These are phyloP conservation scores for Cydia pomonella DNA, from an alignment of 1,140 invertebrate species.

Conservation along the genomic window DNA sequence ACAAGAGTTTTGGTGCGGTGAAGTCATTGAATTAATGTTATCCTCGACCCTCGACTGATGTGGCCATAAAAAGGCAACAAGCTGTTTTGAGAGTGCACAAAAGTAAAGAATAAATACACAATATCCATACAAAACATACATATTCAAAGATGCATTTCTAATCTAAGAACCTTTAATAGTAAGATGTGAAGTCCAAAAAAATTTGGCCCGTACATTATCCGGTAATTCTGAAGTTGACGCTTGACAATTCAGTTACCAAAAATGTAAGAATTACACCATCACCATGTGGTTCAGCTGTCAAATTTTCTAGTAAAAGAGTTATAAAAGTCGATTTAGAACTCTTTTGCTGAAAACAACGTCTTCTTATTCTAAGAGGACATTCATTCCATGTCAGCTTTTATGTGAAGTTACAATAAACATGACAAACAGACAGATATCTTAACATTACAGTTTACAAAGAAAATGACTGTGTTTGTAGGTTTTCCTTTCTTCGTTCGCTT, in stretches of 20 bases:
- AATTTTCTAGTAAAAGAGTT: too few species aligned
- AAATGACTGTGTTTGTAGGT: background rate
- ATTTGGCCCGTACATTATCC: too few species aligned
- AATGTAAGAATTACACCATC: too few species aligned
- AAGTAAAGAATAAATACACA: too few species aligned
- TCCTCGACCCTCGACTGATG: constrained; percentile 14
- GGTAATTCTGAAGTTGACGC: too few species aligned
- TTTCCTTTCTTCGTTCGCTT: constrained; percentile 38
- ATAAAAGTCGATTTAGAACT: background rate
- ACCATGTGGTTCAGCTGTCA: too few species aligned
- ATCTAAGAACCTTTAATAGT: too few species aligned
- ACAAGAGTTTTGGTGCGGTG: constrained; percentile 27
- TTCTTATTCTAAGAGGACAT: background rate
- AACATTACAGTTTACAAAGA: constrained; percentile 19
- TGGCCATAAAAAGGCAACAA: constrained; percentile 5
- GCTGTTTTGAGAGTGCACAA: background rate
- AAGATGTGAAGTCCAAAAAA: too few species aligned
- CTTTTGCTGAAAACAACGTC: background rate
- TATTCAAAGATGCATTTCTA: too few species aligned
- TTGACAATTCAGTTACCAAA: too few species aligned
- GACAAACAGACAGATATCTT: background rate
- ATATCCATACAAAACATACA: background rate
- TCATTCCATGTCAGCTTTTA: background rate
- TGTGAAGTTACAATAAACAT: constrained; percentile 12
- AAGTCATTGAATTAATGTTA: constrained; percentile 30